Percentiles rank a stretch among this genome's conserved stretches.
phyloP scores from a whole-genome alignment of 2,113 vertebrate species.

The Leiothrix lutea region DNA sequence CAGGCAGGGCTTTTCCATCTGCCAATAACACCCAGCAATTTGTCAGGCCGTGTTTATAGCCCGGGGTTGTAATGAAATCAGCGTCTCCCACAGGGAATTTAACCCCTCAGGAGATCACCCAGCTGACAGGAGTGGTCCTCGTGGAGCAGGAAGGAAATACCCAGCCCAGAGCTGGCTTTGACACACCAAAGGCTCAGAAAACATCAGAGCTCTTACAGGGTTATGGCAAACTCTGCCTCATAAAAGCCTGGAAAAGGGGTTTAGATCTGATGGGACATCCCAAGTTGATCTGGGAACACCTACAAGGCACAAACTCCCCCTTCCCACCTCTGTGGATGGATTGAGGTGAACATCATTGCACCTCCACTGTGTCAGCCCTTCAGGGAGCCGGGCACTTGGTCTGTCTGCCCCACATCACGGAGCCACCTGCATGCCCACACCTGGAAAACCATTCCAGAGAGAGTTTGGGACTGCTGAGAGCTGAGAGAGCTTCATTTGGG shows the following conservation, averaged over 20 bases:
- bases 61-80: conserved; percentile 48
- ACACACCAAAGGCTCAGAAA: not conserved
- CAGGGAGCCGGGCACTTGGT: fast-evolving
- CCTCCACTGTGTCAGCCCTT: not conserved
- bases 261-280: not conserved
- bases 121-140: not conserved
- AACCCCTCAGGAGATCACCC: not conserved
- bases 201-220: not conserved
- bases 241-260: not conserved
- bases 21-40: conserved; percentile 64
- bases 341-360: not conserved
- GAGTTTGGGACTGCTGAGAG: not conserved
- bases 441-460: not conserved
- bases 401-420: not conserved
- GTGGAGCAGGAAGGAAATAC: not conserved
- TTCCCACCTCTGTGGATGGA: not conserved
- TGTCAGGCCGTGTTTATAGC: conserved; percentile 56
- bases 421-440: not conserved
- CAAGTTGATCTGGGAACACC: not conserved
- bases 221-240: fast-evolving
- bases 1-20: not conserved
- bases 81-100: conserved; percentile 3
- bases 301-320: fast-evolving
- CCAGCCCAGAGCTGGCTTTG: not conserved
- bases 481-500: not conserved